phyloP scores from a whole-genome alignment of 2,797 vertebrate genomes.

The Sebastes paucispinis region DNA sequence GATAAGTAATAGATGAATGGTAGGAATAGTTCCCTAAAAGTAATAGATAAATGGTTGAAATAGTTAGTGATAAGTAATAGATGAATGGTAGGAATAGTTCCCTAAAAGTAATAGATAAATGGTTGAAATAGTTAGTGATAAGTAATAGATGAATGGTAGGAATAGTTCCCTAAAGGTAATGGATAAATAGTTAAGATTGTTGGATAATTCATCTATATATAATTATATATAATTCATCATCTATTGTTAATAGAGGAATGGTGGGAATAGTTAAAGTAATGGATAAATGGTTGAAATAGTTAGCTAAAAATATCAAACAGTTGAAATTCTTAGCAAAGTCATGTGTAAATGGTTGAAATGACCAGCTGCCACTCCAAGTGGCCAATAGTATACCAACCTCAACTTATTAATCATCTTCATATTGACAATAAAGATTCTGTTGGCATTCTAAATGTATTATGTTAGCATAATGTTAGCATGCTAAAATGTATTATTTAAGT shows the following conservation, averaged over 20 bases:
- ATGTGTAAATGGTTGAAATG: background rate
- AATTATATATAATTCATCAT: too few relatives aligned
- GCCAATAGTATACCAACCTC: background rate
- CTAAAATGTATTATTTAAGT: background rate
- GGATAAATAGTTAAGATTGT: background rate
- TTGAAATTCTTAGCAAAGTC: background rate
- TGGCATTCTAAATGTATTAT: background rate
- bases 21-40: too few relatives aligned
- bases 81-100: too few relatives aligned
- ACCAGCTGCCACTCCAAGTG: background rate
- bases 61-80: too few relatives aligned
- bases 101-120: background rate
- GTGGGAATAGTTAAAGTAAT: too few relatives aligned
- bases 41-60: too few relatives aligned
- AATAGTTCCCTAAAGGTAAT: background rate
- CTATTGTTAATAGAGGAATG: too few relatives aligned
- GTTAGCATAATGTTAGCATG: background rate
- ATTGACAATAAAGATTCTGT: background rate
- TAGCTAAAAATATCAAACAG: background rate
- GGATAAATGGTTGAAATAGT: background rate
- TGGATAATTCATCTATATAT: too few relatives aligned
- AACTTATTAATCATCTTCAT: background rate
- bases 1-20: too few relatives aligned
- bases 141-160: too few relatives aligned
- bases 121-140: background rate